Conservation (phyloP, 2,797 vertebrate species). For the Megalops cyprinoides region DNA sequence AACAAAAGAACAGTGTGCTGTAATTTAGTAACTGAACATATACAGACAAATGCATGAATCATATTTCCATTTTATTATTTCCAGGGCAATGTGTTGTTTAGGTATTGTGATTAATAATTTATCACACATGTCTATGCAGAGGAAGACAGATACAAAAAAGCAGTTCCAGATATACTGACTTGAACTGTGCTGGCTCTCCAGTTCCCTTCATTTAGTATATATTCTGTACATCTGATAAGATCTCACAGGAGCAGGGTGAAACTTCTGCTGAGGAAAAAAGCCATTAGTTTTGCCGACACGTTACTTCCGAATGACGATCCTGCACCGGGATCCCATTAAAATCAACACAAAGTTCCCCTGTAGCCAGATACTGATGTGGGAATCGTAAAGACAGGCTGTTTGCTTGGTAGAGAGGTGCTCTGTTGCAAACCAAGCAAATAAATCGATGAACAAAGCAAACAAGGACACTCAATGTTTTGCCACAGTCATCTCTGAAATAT, state of each 20-base stretch:
- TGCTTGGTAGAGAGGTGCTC: constrained; percentile 42
- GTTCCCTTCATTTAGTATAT: too few species aligned
- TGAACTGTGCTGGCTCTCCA: background rate
- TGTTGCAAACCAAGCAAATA: constrained; percentile 63
- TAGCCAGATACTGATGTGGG: constrained; percentile 20
- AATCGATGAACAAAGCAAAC: constrained; percentile 60
- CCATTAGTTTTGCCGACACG: constrained; percentile 22
- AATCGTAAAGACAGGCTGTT: constrained; percentile 48
- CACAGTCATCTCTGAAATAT: constrained; percentile 52
- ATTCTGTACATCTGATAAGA: background rate
- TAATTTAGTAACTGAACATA: background rate
- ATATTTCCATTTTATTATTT: background rate
- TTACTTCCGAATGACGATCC: background rate
- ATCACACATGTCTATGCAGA: background rate
- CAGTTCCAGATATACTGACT: too few species aligned
- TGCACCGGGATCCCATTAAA: constrained; percentile 32
- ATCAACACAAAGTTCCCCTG: constrained; percentile 18
- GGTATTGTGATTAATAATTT: background rate
- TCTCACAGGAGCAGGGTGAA: background rate
- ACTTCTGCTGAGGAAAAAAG: constrained; percentile 26
- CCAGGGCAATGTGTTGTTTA: background rate
- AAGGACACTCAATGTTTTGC: constrained; percentile 53
- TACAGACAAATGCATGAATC: constrained; percentile 6
- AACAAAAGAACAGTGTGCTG: constrained; percentile 9
- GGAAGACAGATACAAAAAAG: background rate